A percentile compares a stretch with the other conserved stretches of the same genome.
These are phyloP conservation scores for Homarus gammarus DNA, from an alignment of 2,888 invertebrate species.

Conservation along the genomic window DNA sequence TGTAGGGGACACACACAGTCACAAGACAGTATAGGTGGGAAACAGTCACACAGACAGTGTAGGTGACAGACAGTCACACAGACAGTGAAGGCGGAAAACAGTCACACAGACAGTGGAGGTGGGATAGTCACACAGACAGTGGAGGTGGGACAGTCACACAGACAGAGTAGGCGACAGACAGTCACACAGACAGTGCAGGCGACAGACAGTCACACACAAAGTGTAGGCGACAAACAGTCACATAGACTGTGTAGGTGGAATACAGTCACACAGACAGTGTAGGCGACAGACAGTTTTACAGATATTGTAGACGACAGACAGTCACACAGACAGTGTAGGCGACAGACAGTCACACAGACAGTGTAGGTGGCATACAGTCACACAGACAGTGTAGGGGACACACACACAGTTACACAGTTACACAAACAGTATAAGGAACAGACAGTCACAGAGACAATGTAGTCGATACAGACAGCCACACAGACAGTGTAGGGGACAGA, in stretches of 20 bases:
- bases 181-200: background rate
- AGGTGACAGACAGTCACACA: no score
- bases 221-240: background rate
- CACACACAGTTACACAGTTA: background rate
- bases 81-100: no score
- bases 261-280: background rate
- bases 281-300: background rate
- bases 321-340: conserved; percentile 11
- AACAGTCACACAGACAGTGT: no score
- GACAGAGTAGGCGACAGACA: background rate
- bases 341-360: background rate
- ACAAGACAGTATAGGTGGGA: no score
- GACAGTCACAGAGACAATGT: background rate
- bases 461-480: background rate
- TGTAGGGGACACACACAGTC: no score
- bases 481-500: background rate
- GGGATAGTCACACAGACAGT: background rate
- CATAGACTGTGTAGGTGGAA: background rate
- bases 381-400: background rate
- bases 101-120: no score
- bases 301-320: background rate
- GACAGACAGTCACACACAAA: background rate
- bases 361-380: background rate
- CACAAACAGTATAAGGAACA: background rate
- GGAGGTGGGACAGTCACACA: background rate